Conservation (phyloP, 2,888 invertebrate genomes). For the Stramonita haemastoma region DNA sequence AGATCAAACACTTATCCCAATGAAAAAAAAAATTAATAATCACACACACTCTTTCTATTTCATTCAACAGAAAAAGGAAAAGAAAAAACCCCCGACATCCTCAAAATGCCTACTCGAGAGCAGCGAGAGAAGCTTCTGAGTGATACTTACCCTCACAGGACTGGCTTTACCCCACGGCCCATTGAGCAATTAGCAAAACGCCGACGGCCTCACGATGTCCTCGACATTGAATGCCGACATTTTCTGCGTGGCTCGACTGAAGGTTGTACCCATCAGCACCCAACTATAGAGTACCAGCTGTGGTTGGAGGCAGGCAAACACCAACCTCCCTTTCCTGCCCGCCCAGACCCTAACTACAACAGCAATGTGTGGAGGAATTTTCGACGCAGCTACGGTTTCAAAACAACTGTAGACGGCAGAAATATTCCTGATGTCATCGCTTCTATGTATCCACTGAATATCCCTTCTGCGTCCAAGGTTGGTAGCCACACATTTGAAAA, state of each 20-base stretch:
- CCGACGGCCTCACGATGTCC: conserved; percentile 62
- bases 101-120: conserved; percentile 62
- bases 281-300: conserved; percentile 68
- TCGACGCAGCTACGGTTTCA: conserved; percentile 70
- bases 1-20: too few relatives aligned
- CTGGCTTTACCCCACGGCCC: conserved; percentile 73
- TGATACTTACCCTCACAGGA: conserved; percentile 55
- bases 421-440: conserved; percentile 75
- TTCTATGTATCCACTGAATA: conserved; percentile 75
- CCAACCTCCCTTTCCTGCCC: conserved; percentile 66
- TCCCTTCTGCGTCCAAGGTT: conserved; percentile 74
- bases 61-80: not conserved
- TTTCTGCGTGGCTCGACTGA: conserved; percentile 65
- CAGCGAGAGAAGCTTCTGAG: conserved; percentile 72
- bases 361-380: conserved; percentile 77
- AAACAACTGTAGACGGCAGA: conserved; percentile 64
- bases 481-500: conserved; percentile 74
- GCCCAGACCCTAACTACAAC: conserved; percentile 73
- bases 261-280: conserved; percentile 62
- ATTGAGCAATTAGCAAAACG: conserved; percentile 66
- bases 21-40: too few relatives aligned
- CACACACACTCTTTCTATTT: not conserved
- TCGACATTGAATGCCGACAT: conserved; percentile 75
- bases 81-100: conserved; percentile 26
- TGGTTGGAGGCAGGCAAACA: conserved; percentile 77